phyloP scores from a whole-genome alignment of 2,797 vertebrate genomes.

The Macropus fuliginosus region DNA sequence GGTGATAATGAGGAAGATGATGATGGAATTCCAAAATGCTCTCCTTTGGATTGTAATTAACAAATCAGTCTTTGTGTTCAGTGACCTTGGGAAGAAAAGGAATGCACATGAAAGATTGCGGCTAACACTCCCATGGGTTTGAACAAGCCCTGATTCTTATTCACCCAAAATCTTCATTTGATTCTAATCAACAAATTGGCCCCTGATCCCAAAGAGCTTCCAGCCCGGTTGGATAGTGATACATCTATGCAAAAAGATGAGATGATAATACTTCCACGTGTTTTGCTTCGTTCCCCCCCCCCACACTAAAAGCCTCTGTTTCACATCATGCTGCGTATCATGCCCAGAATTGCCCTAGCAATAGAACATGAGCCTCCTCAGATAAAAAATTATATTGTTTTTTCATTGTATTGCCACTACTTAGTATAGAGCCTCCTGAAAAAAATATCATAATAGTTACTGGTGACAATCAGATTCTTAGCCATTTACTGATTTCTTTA shows the following conservation, averaged over 20 bases:
- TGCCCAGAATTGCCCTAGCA: too few relatives aligned
- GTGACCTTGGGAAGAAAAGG: not conserved
- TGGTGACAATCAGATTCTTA: too few relatives aligned
- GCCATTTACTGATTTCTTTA: too few relatives aligned
- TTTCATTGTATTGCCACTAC: too few relatives aligned
- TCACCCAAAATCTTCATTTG: not conserved
- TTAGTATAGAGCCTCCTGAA: too few relatives aligned
- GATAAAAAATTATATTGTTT: too few relatives aligned
- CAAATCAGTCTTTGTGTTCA: not conserved
- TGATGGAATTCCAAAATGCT: not conserved
- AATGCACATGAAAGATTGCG: not conserved
- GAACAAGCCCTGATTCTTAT: not conserved
- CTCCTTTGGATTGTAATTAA: not conserved
- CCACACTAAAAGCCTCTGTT: not conserved
- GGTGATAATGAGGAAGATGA: not conserved
- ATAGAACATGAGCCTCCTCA: too few relatives aligned
- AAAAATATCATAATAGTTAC: too few relatives aligned
- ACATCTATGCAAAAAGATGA: not conserved
- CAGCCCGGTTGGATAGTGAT: not conserved
- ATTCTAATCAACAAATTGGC: not conserved
- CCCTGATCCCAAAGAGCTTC: not conserved
- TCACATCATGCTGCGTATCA: too few relatives aligned
- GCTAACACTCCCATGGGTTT: not conserved
- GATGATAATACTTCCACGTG: not conserved
- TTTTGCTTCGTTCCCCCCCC: not conserved